Evolutionary conservation across 2,888 invertebrate genomes (phyloP).

Genomic region (Beris chalybata): DNA sequence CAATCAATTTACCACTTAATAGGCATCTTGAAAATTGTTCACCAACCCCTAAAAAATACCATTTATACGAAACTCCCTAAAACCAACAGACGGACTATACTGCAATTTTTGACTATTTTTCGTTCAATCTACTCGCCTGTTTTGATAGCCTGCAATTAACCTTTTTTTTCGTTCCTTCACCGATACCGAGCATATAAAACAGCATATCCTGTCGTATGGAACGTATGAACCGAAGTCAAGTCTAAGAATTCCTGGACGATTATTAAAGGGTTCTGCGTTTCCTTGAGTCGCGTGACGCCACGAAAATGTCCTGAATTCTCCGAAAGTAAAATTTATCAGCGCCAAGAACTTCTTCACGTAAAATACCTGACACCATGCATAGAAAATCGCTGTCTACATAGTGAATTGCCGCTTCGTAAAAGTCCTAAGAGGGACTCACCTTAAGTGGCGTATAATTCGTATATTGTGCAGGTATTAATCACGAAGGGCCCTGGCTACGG

Average conservation of each 20-base stretch:
- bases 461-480: conserved; percentile 35
- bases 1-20: too few relatives aligned
- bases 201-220: conserved; percentile 6
- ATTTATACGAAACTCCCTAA: too few relatives aligned
- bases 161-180: not conserved
- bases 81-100: too few relatives aligned
- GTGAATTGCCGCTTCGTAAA: not conserved
- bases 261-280: conserved; percentile 27
- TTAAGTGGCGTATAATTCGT: conserved; percentile 37
- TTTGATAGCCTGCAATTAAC: conserved; percentile 34
- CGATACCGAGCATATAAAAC: not conserved
- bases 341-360: conserved; percentile 28
- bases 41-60: too few relatives aligned
- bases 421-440: conserved; percentile 11
- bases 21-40: too few relatives aligned
- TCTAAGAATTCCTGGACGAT: conserved; percentile 19
- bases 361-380: conserved; percentile 25
- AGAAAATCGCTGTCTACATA: conserved; percentile 1
- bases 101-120: too few relatives aligned
- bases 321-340: conserved; percentile 28
- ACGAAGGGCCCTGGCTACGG: conserved; percentile 6
- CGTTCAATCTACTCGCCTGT: conserved; percentile 16
- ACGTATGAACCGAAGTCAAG: conserved; percentile 7
- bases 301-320: conserved; percentile 35
- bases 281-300: conserved; percentile 36